Evolutionary conservation across 2,888 invertebrate genomes (phyloP).

Genomic region (Acrocyrtus sp.): DNA sequence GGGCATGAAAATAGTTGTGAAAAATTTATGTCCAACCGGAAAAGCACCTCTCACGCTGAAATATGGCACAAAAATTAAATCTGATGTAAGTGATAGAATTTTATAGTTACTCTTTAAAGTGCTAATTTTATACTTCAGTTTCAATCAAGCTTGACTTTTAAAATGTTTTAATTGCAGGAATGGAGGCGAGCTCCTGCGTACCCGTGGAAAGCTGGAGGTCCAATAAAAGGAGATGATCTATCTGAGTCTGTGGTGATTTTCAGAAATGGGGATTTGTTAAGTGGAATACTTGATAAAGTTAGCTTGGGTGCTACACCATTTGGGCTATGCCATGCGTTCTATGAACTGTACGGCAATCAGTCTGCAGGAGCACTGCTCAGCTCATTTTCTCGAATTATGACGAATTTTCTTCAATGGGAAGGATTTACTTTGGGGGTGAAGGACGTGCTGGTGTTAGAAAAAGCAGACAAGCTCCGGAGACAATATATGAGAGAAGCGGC

Average conservation of each 20-base stretch:
- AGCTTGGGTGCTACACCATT: conserved; percentile 96
- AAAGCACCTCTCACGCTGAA: conserved; percentile 75
- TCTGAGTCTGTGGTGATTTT: conserved; percentile 93
- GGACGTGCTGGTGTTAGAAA: conserved; percentile 85
- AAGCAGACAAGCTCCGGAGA: conserved; percentile 79
- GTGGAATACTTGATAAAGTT: conserved; percentile 94
- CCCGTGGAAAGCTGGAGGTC: conserved; percentile 75
- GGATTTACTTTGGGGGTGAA: conserved; percentile 96
- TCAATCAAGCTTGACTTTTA: neutral
- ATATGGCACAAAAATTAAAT: conserved; percentile 78
- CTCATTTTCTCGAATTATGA: conserved; percentile 92
- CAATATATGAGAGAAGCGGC: conserved; percentile 74
- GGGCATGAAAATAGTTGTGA: conserved; percentile 74
- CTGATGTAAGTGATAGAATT: conserved; percentile 66
- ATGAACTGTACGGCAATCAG: conserved; percentile 93
- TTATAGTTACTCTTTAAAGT: neutral
- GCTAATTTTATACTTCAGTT: neutral
- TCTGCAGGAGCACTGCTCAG: conserved; percentile 85
- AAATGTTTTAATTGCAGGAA: conserved; percentile 66
- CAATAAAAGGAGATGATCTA: conserved; percentile 71
- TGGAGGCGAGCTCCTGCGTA: conserved; percentile 73
- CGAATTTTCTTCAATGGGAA: conserved; percentile 85
- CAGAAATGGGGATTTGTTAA: conserved; percentile 85
- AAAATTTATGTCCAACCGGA: conserved; percentile 83
- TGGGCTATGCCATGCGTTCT: conserved; percentile 93